These are phyloP conservation scores for Arizona elegans DNA, from an alignment of 2,113 vertebrate species.

Conservation along the genomic window DNA sequence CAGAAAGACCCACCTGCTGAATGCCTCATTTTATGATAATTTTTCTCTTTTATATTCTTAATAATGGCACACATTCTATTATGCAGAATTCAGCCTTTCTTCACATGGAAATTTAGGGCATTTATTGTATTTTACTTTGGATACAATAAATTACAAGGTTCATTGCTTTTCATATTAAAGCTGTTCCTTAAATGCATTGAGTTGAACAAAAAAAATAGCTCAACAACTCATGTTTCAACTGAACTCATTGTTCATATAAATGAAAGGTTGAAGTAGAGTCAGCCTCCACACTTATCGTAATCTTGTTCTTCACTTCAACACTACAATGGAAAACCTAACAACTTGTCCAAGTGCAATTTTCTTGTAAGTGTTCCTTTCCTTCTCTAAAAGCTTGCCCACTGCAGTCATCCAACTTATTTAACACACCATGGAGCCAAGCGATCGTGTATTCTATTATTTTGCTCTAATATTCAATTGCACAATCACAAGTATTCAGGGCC, in stretches of 20 bases:
- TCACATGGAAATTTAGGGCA: constrained; percentile 8
- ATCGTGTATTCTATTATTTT: constrained; percentile 8
- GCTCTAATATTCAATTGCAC: constrained; percentile 43
- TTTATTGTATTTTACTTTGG: background rate
- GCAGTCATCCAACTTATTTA: constrained; percentile 28
- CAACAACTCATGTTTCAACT: background rate
- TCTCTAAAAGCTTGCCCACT: constrained; percentile 25
- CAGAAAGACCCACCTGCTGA: background rate
- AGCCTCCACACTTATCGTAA: constrained; percentile 27
- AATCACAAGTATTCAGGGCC: constrained; percentile 12
- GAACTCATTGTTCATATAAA: constrained; percentile 13
- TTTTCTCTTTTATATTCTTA: background rate
- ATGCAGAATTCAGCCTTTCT: background rate
- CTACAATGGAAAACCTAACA: constrained; percentile 40
- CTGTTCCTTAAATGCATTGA: background rate
- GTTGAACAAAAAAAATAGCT: background rate
- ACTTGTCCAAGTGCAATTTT: constrained; percentile 22
- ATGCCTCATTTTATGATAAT: background rate
- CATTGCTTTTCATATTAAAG: constrained; percentile 12
- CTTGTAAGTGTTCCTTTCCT: constrained; percentile 29
- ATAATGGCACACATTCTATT: background rate
- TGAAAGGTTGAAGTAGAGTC: background rate
- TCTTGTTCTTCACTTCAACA: constrained; percentile 26
- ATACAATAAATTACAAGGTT: constrained; percentile 18
- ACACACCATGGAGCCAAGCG: constrained; percentile 26